Conservation (phyloP, 2,797 vertebrate species). For the Labroides dimidiatus region DNA sequence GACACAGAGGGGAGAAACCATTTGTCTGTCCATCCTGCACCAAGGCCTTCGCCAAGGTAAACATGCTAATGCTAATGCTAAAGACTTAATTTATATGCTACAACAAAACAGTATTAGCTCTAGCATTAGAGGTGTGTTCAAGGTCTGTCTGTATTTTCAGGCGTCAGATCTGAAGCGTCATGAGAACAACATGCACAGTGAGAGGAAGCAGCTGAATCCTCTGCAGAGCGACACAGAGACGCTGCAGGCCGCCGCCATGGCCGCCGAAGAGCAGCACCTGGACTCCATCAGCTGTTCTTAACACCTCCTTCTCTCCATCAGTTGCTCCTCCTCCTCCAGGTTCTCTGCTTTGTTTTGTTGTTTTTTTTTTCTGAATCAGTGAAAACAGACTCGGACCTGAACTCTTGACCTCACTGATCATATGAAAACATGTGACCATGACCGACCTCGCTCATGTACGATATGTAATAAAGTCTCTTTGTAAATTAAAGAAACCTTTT, state of each 20-base stretch:
- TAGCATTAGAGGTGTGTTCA: constrained; percentile 1
- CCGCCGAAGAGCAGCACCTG: constrained; percentile 95
- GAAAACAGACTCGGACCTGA: background rate
- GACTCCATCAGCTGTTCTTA: constrained; percentile 79
- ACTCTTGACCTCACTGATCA: constrained; percentile 26
- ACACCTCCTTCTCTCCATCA: background rate
- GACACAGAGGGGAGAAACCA: constrained; percentile 94
- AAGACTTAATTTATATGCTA: too few relatives aligned
- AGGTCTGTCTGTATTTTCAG: constrained; percentile 51
- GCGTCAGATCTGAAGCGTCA: constrained; percentile 97
- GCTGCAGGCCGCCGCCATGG: constrained; percentile 97
- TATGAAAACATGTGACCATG: constrained; percentile 7
- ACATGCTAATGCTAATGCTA: too few relatives aligned
- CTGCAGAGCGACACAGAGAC: constrained; percentile 96
- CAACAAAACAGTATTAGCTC: too few relatives aligned
- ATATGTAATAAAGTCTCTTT: constrained; percentile 19
- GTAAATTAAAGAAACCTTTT: constrained; percentile 22
- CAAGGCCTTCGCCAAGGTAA: constrained; percentile 93
- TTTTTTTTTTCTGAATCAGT: background rate
- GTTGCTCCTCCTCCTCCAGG: background rate
- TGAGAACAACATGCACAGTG: constrained; percentile 99
- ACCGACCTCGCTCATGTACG: background rate
- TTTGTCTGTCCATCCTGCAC: constrained; percentile 94
- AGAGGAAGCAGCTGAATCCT: constrained; percentile 90
- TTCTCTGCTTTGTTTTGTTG: background rate